phyloP scores from a whole-genome alignment of 2,797 vertebrate species.

The Hydrolagus colliei region DNA sequence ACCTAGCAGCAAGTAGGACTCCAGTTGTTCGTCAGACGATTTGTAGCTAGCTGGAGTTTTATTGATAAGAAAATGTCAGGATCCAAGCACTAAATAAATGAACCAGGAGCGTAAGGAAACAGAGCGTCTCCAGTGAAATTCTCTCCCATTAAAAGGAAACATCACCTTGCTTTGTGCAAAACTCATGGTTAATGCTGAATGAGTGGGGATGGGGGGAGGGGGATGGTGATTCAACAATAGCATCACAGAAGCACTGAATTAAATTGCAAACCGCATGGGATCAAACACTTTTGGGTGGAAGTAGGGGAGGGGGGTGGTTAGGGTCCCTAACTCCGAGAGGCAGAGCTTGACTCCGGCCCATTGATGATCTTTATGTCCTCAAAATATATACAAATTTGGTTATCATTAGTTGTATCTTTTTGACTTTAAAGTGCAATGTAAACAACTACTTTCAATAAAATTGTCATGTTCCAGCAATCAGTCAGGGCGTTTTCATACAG shows the following conservation, averaged over 20 bases:
- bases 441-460: constrained; percentile 47
- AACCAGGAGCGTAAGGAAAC: no score
- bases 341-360: neutral
- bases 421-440: constrained; percentile 56
- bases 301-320: neutral
- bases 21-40: no score
- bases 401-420: constrained; percentile 46
- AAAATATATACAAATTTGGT: constrained; percentile 40
- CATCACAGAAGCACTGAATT: neutral
- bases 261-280: constrained; percentile 24
- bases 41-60: no score
- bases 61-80: no score
- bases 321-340: neutral
- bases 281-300: neutral
- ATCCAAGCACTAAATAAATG: no score
- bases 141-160: no score
- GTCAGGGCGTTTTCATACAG: constrained; percentile 55
- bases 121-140: no score
- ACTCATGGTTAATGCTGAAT: neutral
- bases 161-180: neutral
- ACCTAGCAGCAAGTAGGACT: no score
- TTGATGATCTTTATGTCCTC: constrained; percentile 37
- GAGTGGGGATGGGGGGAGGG: neutral
- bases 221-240: constrained; percentile 1
- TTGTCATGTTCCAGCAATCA: constrained; percentile 61